Percentiles rank a stretch among this genome's conserved stretches.
Conservation (phyloP, 2,888 invertebrate genomes). For the Aphrophora alni region DNA sequence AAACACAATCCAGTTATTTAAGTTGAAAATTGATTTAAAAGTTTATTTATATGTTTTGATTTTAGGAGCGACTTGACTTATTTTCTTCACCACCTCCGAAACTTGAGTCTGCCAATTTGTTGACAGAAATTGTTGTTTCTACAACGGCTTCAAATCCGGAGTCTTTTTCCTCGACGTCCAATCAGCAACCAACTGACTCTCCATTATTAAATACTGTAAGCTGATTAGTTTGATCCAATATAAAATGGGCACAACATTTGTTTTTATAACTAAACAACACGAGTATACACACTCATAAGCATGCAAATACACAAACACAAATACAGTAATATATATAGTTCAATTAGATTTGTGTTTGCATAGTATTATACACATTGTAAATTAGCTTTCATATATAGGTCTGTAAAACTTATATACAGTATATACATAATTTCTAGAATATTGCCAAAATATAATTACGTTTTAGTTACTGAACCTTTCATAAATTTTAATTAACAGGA, state of each 20-base stretch:
- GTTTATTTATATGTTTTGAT: not conserved
- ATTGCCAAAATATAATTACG: no score
- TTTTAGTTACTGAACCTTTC: no score
- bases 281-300: constrained; percentile 24
- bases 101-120: constrained; percentile 26
- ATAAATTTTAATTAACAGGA: no score
- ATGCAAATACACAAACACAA: no score
- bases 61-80: not conserved
- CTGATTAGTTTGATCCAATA: not conserved
- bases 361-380: not conserved
- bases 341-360: not conserved
- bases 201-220: constrained; percentile 2
- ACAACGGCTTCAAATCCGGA: not conserved
- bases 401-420: no score
- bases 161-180: not conserved
- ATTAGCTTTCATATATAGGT: no score
- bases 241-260: not conserved
- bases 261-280: not conserved
- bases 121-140: constrained; percentile 12
- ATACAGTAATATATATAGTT: not conserved
- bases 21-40: not conserved
- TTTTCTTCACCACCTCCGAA: constrained; percentile 10
- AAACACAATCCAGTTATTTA: no score
- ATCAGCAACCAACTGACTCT: not conserved
- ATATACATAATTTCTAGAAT: no score